Base-by-base conservation (phyloP, 2,113 vertebrate species). In the Perognathus longimembris region DNA sequence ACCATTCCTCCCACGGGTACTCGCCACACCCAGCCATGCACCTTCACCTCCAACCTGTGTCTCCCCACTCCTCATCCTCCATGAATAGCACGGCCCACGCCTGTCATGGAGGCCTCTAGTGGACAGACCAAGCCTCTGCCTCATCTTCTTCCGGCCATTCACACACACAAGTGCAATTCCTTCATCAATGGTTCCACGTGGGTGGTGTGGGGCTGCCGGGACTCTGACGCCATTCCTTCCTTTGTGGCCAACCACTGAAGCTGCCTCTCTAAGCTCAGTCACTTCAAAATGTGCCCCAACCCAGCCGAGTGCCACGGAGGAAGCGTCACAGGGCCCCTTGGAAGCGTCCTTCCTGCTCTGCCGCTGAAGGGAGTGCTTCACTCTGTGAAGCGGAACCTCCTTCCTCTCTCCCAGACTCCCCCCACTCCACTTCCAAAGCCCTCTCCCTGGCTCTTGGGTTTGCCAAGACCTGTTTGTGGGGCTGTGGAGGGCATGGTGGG, bases 371-470 rank as follows among this genome's bases (percentile, higher is more conserved):
- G 86, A 95, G 95, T 92, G 86, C 95, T 90, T 95, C 76, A 40
- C 40, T 79, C 94, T 96, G 85, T 96, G 95, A 95, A 95, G 95
- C 54, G 63, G 94, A 91, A 95, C 94, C 94, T 93, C 93, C 93
- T 59, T 91, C 95, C 82, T 85, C 14, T 76, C 79, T 83, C 87
- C 92, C 88, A 80, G 94, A 92, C 88, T 95, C 86, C 79, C 86
- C 91, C 77, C 75, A 63, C 73, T 92, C 82, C 69, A 12, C 83
- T 94, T 95, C 95, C 95, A 97, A 96, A 97, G 92, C 40, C 61
- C 11, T 11, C 54, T 73, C 83, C 91, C 95, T 90, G 57, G 89
- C 83, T 94, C 89, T 75, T 38, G 83, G 90, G 75, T 95, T 95
- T 94, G 90, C 79, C 38, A 86, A 92, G 89, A 83, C 85, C 92